Base-by-base conservation (phyloP, 2,888 invertebrate genomes). In the Callimorpha dominula region DNA sequence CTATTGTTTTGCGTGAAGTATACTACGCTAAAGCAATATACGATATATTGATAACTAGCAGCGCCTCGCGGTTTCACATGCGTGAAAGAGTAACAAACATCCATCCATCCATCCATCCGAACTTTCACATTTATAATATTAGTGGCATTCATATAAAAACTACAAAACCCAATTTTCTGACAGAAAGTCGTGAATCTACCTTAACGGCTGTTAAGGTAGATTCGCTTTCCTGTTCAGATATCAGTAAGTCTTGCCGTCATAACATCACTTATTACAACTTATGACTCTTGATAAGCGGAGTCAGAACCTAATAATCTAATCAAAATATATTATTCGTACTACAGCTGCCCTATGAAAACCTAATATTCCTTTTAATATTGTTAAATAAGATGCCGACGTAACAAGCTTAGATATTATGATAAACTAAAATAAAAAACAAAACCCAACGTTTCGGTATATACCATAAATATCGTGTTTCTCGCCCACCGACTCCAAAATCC, bases 401-500 rank as follows among this genome's bases (percentile, higher is more conserved):
- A 31, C 57, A 31, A 31, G 31, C 60, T 31, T 31, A 31, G 0
- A 12, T 60, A 57, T 57, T 20, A 20, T 57, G 12, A 57, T 57
- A 57, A 57, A 20, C 12, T 57, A 20, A 6, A 20, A 20, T 57
- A 70, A 75, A 65, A 63, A 73, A 64, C 68, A 70, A 80, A 78
- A 72, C 52, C 42, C n/a, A 31, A 68, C 4, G 31, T 31, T 31
- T 60, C 60, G 14, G 20, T 60, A 31, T 60, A 60, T 60, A 14
- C 12, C 60, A 31, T 60, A 60, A 60, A 60, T 68, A 60, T 68
- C 75, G 63, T 64, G 73, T 74, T 79, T 69, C 57, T 20, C 63
- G 70, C 6, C 62, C 50, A 77, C 71, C 64, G 49, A 62, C 66
- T 75, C 54, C 57, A n/a, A 76, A 82, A 83, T 70, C 69, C 73